Conservation (phyloP, 2,797 vertebrate species). For the Rousettus madagascariensis region DNA sequence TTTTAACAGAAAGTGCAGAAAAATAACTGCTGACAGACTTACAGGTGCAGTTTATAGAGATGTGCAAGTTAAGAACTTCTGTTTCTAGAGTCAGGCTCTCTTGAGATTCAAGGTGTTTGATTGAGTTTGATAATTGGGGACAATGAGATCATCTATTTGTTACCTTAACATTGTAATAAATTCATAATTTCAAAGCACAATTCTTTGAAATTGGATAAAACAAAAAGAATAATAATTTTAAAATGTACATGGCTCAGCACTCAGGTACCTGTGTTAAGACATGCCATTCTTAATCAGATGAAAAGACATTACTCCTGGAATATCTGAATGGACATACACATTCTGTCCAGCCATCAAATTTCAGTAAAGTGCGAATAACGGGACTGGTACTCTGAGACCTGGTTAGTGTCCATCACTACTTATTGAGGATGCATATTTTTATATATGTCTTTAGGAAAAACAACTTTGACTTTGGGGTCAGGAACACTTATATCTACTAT, state of each 20-base stretch:
- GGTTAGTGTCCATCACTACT: neutral
- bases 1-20: neutral
- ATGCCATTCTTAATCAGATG: constrained; percentile 57
- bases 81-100: neutral
- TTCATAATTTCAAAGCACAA: constrained; percentile 45
- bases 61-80: neutral
- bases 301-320: constrained; percentile 28
- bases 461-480: neutral
- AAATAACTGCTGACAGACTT: neutral
- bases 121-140: neutral
- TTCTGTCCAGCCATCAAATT: neutral
- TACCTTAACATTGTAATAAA: constrained; percentile 52
- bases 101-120: neutral
- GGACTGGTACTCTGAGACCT: neutral
- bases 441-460: neutral
- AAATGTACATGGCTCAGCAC: neutral
- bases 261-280: constrained; percentile 26
- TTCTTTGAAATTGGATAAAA: constrained; percentile 41
- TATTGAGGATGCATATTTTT: neutral
- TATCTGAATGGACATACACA: constrained; percentile 29
- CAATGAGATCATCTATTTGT: constrained; percentile 6
- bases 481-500: neutral
- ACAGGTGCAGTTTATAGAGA: neutral
- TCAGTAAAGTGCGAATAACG: constrained; percentile 30
- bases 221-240: constrained; percentile 54